Evolutionary conservation across 1,140 invertebrate species (phyloP).

Genomic region (Charaxes varanes): DNA sequence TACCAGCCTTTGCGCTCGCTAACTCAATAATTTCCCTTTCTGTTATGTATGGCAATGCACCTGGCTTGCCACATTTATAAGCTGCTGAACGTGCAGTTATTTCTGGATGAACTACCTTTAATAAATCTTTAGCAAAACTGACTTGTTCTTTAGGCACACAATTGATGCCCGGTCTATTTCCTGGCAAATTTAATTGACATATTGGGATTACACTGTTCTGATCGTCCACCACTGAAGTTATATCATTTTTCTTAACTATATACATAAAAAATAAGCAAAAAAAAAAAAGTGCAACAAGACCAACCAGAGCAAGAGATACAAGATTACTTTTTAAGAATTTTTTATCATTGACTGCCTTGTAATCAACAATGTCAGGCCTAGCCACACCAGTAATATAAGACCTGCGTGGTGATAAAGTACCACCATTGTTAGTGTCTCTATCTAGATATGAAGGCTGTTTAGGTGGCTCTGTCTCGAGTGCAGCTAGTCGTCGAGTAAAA

Average conservation of each 20-base stretch:
- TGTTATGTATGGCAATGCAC: constrained; percentile 71
- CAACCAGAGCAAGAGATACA: constrained; percentile 78
- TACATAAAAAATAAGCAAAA: constrained; percentile 79
- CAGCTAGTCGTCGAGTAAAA: constrained; percentile 77
- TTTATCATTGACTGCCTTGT: constrained; percentile 65
- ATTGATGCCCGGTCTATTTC: constrained; percentile 73
- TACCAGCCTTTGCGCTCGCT: constrained; percentile 49
- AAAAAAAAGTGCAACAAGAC: constrained; percentile 78
- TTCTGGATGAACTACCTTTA: constrained; percentile 77
- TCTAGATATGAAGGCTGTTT: constrained; percentile 45
- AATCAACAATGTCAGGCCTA: constrained; percentile 64
- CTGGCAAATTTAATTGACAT: constrained; percentile 66
- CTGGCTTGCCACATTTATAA: constrained; percentile 74
- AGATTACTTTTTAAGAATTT: constrained; percentile 77
- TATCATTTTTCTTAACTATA: constrained; percentile 76
- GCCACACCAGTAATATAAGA: constrained; percentile 51
- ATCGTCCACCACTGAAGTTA: constrained; percentile 62
- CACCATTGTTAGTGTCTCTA: constrained; percentile 57
- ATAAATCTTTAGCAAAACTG: constrained; percentile 75
- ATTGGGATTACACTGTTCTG: constrained; percentile 74
- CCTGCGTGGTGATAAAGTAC: constrained; percentile 42
- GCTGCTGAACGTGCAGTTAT: constrained; percentile 74
- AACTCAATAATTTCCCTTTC: constrained; percentile 74
- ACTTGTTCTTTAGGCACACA: constrained; percentile 77
- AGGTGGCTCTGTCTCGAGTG: constrained; percentile 66